Percentiles rank a stretch among this genome's conserved stretches.
phyloP scores from a whole-genome alignment of 53 echinoderm and acorn worm species.

The Apostichopus leukothele region DNA sequence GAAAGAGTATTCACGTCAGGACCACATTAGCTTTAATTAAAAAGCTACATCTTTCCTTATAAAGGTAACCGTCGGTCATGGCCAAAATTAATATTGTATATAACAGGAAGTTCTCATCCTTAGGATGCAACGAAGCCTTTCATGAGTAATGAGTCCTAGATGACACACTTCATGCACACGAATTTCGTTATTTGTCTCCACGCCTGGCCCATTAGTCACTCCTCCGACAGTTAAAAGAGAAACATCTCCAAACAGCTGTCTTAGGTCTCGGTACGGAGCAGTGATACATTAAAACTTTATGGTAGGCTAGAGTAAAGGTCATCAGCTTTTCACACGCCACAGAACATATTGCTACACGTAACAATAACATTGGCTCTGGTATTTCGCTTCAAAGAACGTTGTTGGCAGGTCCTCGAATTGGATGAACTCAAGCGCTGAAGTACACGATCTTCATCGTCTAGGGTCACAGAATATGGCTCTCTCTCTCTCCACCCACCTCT shows the following conservation, averaged over 20 bases:
- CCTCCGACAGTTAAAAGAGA: constrained; percentile 2
- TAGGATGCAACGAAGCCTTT: constrained; percentile 22
- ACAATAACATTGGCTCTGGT: neutral
- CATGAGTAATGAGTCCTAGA: constrained; percentile 27
- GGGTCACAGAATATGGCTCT: too few species aligned
- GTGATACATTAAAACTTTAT: neutral
- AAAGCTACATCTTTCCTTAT: neutral
- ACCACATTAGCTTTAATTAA: neutral
- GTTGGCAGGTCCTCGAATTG: neutral
- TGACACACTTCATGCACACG: constrained; percentile 37
- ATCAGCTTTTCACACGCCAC: constrained; percentile 17
- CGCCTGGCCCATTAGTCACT: constrained; percentile 33
- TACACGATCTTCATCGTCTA: too few species aligned
- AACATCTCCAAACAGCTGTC: constrained; percentile 32
- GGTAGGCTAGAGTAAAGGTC: constrained; percentile 24
- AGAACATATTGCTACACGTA: neutral
- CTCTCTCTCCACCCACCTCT: too few species aligned
- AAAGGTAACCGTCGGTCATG: constrained; percentile 32
- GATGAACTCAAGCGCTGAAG: neutral
- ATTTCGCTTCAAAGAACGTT: neutral
- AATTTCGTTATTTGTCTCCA: constrained; percentile 9
- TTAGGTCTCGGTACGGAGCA: neutral
- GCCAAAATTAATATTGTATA: constrained; percentile 36
- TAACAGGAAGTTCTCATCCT: constrained; percentile 6
- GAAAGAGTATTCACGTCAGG: neutral